A percentile compares a stretch with the other conserved stretches of the same genome.
Conservation (phyloP, 2,888 invertebrate genomes). For the Papilio elwesi region DNA sequence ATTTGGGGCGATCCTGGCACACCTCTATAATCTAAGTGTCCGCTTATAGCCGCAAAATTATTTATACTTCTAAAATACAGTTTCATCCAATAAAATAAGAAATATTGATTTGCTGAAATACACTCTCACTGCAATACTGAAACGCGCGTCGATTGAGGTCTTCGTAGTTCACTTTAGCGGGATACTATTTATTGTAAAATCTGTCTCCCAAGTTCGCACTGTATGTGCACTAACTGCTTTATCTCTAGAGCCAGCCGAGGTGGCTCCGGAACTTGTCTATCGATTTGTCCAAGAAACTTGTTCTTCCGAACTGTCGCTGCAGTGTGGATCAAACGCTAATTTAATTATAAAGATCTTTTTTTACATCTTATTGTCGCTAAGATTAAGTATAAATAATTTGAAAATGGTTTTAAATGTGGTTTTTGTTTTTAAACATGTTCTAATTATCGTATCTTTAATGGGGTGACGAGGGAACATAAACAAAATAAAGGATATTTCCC, state of each 20-base stretch:
- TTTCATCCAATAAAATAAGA: not conserved
- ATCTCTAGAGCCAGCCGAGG: conserved; percentile 1
- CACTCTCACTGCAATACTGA: not conserved
- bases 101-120: not conserved
- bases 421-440: too few relatives aligned
- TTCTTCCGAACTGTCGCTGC: conserved; percentile 3
- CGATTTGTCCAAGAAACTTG: conserved; percentile 17
- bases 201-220: not conserved
- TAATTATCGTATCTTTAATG: too few relatives aligned
- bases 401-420: too few relatives aligned
- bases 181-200: conserved; percentile 3
- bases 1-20: too few relatives aligned
- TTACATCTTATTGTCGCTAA: too few relatives aligned
- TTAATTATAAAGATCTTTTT: conserved; percentile 5
- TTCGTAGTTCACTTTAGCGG: not conserved
- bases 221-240: conserved; percentile 18
- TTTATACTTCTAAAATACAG: too few relatives aligned
- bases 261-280: conserved; percentile 11
- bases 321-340: not conserved
- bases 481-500: too few relatives aligned
- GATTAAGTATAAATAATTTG: too few relatives aligned
- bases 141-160: not conserved
- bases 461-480: too few relatives aligned
- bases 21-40: too few relatives aligned
- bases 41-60: too few relatives aligned